Evolutionary conservation across 2,113 vertebrate species (phyloP).

Genomic region (Mesocricetus auratus): DNA sequence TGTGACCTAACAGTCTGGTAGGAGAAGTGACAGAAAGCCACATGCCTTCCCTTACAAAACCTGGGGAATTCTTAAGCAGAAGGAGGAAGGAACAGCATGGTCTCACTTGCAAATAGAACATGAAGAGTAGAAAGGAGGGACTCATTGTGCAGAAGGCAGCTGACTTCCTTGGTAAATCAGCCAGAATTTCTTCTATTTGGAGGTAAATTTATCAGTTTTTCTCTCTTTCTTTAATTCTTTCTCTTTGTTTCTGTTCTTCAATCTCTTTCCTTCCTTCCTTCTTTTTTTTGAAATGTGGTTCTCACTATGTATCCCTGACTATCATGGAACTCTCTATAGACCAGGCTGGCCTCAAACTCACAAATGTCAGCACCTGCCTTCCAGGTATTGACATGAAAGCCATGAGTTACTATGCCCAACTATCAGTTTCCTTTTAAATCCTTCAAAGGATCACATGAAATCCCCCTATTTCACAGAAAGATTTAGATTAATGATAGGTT

Average conservation of each 20-base stretch:
- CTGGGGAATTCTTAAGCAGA: not conserved
- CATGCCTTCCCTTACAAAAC: not conserved
- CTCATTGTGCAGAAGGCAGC: not conserved
- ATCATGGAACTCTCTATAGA: not conserved
- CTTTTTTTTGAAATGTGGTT: not conserved
- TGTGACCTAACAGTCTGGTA: no score
- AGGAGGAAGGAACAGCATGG: not conserved
- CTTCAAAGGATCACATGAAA: not conserved
- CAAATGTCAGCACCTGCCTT: not conserved
- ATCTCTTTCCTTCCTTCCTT: not conserved
- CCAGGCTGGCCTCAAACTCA: not conserved
- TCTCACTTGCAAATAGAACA: not conserved
- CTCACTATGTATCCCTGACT: not conserved
- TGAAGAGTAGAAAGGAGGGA: not conserved
- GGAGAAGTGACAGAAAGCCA: no score
- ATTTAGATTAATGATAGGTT: not conserved
- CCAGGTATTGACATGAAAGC: not conserved
- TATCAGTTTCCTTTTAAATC: not conserved
- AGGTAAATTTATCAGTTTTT: not conserved
- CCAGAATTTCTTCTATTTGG: not conserved
- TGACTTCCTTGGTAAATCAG: not conserved
- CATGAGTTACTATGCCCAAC: not conserved
- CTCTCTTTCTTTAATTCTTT: not conserved
- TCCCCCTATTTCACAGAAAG: not conserved
- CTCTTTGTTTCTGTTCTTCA: no score